A percentile compares a stretch with the other conserved stretches of the same genome.
These are phyloP conservation scores for Heliconius aoede DNA, from an alignment of 2,888 invertebrate genomes.

Conservation along the genomic window DNA sequence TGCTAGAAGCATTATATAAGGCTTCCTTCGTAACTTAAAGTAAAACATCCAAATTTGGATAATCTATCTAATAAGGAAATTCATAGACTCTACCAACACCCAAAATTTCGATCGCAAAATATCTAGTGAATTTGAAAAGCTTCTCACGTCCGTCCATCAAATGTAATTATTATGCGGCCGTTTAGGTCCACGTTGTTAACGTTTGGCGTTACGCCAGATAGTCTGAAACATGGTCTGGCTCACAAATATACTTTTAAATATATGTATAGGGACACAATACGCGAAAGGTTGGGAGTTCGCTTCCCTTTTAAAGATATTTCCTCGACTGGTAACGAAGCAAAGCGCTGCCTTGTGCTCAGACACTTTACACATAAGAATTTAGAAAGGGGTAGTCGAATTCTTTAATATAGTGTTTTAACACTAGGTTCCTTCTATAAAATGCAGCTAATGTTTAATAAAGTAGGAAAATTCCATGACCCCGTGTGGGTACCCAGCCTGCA, in stretches of 20 bases:
- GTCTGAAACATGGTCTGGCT: constrained; percentile 7
- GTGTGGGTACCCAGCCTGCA: too few relatives aligned
- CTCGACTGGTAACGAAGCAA: too few relatives aligned
- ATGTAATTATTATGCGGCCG: constrained; percentile 39
- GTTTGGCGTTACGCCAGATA: constrained; percentile 24
- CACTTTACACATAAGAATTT: too few relatives aligned
- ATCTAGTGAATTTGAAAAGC: constrained; percentile 30
- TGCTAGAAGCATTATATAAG: too few relatives aligned
- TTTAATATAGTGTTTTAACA: too few relatives aligned
- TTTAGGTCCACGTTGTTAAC: constrained; percentile 20
- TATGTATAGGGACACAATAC: not conserved
- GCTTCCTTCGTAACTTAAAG: not conserved
- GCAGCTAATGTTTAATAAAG: too few relatives aligned
- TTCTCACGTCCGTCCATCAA: constrained; percentile 36
- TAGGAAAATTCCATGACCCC: too few relatives aligned
- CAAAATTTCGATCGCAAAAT: not conserved
- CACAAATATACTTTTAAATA: not conserved
- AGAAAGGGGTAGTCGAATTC: too few relatives aligned
- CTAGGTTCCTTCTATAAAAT: too few relatives aligned
- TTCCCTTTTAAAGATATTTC: too few relatives aligned
- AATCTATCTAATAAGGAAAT: not conserved
- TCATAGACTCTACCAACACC: not conserved
- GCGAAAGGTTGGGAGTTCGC: too few relatives aligned
- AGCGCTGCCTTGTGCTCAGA: too few relatives aligned
- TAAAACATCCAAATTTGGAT: not conserved